Conservation (phyloP, 2,888 invertebrate genomes). For the Notodonta dromedarius region DNA sequence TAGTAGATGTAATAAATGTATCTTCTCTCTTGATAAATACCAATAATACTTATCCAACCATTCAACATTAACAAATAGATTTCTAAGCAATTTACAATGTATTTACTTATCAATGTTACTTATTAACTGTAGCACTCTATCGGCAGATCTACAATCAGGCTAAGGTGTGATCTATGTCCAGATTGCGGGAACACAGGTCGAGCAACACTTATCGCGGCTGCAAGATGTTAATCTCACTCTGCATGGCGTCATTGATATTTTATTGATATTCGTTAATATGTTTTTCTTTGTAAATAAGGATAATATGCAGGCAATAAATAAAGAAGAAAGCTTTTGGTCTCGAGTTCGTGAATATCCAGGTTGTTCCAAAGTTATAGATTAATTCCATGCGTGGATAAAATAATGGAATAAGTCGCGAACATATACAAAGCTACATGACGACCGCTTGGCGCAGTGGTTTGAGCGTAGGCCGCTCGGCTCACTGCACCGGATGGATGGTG, state of each 20-base stretch:
- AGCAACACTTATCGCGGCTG: constrained; percentile 1
- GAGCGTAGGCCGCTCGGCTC: no score
- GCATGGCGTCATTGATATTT: background rate
- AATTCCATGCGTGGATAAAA: no score
- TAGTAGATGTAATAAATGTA: no score
- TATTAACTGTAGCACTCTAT: constrained; percentile 4
- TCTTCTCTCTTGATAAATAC: no score
- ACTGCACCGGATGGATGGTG: no score
- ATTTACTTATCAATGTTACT: background rate
- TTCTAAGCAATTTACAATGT: background rate
- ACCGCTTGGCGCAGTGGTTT: no score
- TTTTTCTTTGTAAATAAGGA: background rate
- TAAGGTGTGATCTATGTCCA: background rate
- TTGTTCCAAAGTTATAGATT: no score
- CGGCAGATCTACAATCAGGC: background rate
- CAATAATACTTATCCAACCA: background rate
- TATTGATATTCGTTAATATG: background rate
- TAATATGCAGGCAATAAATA: no score
- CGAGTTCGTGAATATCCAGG: no score
- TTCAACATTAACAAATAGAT: background rate
- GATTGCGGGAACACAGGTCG: background rate
- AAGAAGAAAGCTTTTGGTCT: no score
- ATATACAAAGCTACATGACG: no score
- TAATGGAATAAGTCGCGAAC: no score
- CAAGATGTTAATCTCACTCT: background rate